phyloP scores from a whole-genome alignment of 2,888 invertebrate genomes.

The Clunio marinus region DNA sequence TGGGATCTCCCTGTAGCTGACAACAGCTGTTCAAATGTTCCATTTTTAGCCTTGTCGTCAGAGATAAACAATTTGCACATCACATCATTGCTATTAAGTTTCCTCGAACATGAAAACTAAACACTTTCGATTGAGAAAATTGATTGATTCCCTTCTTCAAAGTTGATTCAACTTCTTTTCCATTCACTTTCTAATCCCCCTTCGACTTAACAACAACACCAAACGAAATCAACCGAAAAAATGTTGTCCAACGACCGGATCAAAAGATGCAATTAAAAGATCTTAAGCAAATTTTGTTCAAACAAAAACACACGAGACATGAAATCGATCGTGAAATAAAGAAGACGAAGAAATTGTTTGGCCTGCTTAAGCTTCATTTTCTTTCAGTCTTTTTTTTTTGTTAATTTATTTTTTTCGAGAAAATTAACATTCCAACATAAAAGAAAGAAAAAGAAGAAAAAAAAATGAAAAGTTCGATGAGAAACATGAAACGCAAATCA shows the following conservation, averaged over 20 bases:
- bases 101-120: too few species aligned
- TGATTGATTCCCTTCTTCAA: too few species aligned
- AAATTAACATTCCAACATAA: slow-evolving; percentile 24
- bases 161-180: too few species aligned
- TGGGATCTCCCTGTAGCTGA: slow-evolving; percentile 3
- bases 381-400: too few species aligned
- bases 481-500: background rate
- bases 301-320: background rate
- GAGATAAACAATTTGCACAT: background rate
- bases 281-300: background rate
- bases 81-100: too few species aligned
- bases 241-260: slow-evolving; percentile 20
- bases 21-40: too few species aligned
- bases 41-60: background rate
- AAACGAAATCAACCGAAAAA: background rate
- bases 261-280: slow-evolving; percentile 22
- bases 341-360: too few species aligned
- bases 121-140: too few species aligned
- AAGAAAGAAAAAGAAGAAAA: too few species aligned
- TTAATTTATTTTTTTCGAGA: background rate
- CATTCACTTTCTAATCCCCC: slow-evolving; percentile 22
- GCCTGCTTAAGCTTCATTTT: too few species aligned
- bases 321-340: background rate
- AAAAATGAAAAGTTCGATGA: background rate
- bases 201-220: too few species aligned